Evolutionary conservation across 2,888 invertebrate genomes (phyloP).

Genomic region (Spilarctia lutea): DNA sequence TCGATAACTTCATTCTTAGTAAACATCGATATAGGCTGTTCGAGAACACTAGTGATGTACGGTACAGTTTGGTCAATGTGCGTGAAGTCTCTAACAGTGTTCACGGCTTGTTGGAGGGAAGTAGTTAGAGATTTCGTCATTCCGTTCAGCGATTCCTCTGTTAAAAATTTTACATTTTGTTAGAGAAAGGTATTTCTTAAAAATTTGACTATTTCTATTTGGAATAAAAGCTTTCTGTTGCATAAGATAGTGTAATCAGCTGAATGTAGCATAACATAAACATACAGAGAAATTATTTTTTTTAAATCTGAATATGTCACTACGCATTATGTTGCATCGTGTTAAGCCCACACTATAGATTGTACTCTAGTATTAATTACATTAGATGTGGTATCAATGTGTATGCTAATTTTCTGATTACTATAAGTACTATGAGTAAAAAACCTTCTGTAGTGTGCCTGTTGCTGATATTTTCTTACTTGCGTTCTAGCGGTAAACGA

Average conservation of each 20-base stretch:
- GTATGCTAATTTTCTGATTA: not conserved
- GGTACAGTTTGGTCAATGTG: slow-evolving; percentile 76
- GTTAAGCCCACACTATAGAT: not conserved
- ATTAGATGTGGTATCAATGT: not conserved
- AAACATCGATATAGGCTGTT: slow-evolving; percentile 75
- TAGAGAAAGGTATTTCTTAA: not conserved
- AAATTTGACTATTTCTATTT: not conserved
- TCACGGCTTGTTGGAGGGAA: slow-evolving; percentile 80
- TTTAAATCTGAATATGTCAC: not conserved
- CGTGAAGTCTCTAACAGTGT: slow-evolving; percentile 76
- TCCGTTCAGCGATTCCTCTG: slow-evolving; percentile 73
- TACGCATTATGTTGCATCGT: not conserved
- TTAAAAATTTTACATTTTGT: slow-evolving; percentile 15
- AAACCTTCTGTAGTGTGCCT: not conserved
- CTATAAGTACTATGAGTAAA: not conserved
- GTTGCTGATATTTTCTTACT: not conserved
- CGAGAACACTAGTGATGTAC: slow-evolving; percentile 76
- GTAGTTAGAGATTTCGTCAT: slow-evolving; percentile 81
- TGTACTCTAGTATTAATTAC: not conserved
- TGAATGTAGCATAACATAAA: not conserved
- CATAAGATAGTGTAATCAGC: not conserved
- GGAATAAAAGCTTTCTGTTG: not conserved
- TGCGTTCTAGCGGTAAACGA: not conserved
- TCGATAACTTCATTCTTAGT: slow-evolving; percentile 70
- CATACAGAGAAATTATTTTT: not conserved